Base-by-base conservation (phyloP, 1,140 invertebrate genomes). In the Liolophura sinensis region DNA sequence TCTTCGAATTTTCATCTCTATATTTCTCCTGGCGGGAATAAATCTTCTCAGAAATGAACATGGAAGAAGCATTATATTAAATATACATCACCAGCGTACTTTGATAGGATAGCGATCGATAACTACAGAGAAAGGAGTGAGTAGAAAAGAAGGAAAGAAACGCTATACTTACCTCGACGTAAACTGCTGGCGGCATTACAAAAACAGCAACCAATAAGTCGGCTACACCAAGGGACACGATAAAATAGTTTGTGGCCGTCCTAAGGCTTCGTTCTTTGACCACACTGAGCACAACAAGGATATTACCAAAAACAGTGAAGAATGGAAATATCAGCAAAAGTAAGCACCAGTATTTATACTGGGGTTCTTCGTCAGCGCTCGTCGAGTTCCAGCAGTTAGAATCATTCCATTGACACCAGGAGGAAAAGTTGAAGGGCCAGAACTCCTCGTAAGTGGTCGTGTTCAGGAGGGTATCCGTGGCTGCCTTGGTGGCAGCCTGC, bases 131-230 rank as follows among this genome's bases (percentile, higher is more conserved):
- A 50, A n/a, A 50, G 12, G 12, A 50, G 49, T 50, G 12, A 50
- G 12, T 50, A n/a, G 48, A 20, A 15, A 60, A 1, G 9, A 9
- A 49, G 12, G 22, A 3, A 60, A 18, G 47, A 12, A 20, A 22
- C 22, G 12, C 20, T 9, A 52, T n/a, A 68, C 92, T 92, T 86
- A 96, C 93, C 91, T 95, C 89, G 84, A 97, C 92, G 87, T 98
- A 98, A 74, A 98, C 95, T 65, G 94, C 96, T 83, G 97, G 97
- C 16, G 97, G 96, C 97, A 99, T 99, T 67, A 98, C 97, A 56
- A 97, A 89, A 7, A 95, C 91, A 31, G 96, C 96, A 1, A 99
- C 96, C 65, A 99, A 88, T 24, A 98, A 89, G 87, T 99, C 97
- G 16, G 97, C 97, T 14, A 98, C 89, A n/a, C 96, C 97, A 72